These are phyloP conservation scores for Cataglyphis albicans DNA, from an alignment of 2,888 invertebrate species.

Conservation along the genomic window DNA sequence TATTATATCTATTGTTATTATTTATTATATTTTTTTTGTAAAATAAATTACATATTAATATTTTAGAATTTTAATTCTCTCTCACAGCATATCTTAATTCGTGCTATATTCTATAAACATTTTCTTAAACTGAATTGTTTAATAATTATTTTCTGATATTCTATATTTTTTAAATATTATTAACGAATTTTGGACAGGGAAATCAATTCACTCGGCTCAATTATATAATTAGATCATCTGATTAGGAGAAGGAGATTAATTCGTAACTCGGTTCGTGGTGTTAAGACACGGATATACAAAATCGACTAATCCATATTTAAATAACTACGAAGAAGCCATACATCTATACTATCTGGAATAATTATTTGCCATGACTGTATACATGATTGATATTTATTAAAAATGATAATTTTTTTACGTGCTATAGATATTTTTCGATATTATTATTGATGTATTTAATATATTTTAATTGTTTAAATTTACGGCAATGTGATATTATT, in stretches of 20 bases:
- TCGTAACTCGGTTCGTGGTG: constrained; percentile 55
- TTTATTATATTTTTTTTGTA: background rate
- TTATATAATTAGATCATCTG: constrained; percentile 59
- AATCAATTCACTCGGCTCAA: constrained; percentile 60
- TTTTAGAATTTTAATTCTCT: background rate
- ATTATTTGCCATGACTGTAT: constrained; percentile 72
- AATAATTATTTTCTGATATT: background rate
- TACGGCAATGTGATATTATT: background rate
- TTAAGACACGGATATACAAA: constrained; percentile 53
- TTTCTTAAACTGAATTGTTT: background rate
- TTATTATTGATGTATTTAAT: background rate
- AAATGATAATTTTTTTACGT: background rate
- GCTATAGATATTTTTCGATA: background rate
- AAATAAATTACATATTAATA: background rate
- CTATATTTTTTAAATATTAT: background rate
- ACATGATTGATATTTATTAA: constrained; percentile 2
- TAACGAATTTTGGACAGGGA: constrained; percentile 58
- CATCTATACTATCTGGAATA: constrained; percentile 71
- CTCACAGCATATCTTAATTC: background rate
- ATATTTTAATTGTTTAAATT: background rate
- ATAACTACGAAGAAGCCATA: constrained; percentile 84
- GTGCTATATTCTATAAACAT: background rate
- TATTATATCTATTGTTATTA: background rate
- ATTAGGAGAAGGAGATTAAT: constrained; percentile 64
- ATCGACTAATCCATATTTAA: constrained; percentile 82